phyloP scores from a whole-genome alignment of 2,888 invertebrate genomes.

The Phortica okadai region DNA sequence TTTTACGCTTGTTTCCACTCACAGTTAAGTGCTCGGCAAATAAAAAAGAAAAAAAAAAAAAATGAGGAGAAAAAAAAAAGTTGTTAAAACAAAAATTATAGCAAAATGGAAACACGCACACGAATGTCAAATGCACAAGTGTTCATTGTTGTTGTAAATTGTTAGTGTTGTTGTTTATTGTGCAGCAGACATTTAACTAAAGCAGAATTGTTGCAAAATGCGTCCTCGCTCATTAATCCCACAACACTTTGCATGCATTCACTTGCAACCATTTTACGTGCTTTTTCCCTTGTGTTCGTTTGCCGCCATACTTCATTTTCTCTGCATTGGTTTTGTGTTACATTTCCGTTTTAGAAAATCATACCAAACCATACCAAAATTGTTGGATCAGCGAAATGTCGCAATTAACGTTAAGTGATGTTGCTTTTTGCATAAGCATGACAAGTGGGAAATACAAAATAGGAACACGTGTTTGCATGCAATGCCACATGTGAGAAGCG shows the following conservation, averaged over 20 bases:
- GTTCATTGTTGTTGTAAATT: conserved; percentile 33
- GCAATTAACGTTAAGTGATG: conserved; percentile 68
- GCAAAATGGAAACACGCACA: conserved; percentile 11
- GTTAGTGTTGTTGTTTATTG: conserved; percentile 42
- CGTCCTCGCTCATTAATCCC: conserved; percentile 41
- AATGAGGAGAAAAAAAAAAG: conserved; percentile 37
- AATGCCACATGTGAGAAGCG: neutral
- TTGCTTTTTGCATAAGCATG: conserved; percentile 12
- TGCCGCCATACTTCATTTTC: neutral
- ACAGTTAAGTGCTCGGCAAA: conserved; percentile 9
- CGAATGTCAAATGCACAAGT: conserved; percentile 64
- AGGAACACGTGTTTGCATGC: neutral
- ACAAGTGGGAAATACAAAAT: conserved; percentile 9
- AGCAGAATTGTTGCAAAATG: conserved; percentile 48
- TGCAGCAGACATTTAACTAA: conserved; percentile 8
- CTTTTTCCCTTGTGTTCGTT: conserved; percentile 5
- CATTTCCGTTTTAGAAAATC: conserved; percentile 35
- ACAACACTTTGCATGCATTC: neutral
- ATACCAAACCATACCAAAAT: conserved; percentile 44
- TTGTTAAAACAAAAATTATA: conserved; percentile 16
- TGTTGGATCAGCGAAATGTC: conserved; percentile 47
- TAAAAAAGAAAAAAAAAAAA: conserved; percentile 7
- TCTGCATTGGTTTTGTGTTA: neutral
- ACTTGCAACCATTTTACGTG: neutral
- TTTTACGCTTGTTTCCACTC: conserved; percentile 24